Conservation (phyloP, 2,888 invertebrate species). For the Exocentrus adspersus region DNA sequence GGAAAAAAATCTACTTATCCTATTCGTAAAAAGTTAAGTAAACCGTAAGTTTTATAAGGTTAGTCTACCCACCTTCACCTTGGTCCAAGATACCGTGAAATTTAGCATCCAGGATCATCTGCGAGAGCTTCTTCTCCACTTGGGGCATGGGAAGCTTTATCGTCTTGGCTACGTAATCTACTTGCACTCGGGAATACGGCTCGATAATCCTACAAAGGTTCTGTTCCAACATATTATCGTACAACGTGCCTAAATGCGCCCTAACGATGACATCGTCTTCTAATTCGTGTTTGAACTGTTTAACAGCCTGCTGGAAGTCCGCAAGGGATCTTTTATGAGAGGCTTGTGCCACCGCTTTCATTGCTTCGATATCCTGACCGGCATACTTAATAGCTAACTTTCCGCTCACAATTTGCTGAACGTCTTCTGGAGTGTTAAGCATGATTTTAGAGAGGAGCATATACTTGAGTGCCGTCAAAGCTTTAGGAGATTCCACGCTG, state of each 20-base stretch:
- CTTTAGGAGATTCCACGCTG: constrained; percentile 91
- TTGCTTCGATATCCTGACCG: constrained; percentile 95
- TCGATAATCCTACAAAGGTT: constrained; percentile 98
- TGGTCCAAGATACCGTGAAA: constrained; percentile 98
- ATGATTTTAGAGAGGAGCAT: constrained; percentile 99
- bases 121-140: constrained; percentile 98
- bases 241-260: constrained; percentile 95
- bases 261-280: constrained; percentile 97
- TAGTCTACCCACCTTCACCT: constrained; percentile 78
- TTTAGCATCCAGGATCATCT: constrained; percentile 99
- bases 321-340: constrained; percentile 96
- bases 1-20: too few species aligned
- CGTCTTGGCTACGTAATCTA: constrained; percentile 88
- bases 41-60: too few species aligned
- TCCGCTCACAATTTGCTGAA: constrained; percentile 92
- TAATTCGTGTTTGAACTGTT: constrained; percentile 86
- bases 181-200: constrained; percentile 97
- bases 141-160: constrained; percentile 89
- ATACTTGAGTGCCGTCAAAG: constrained; percentile 96
- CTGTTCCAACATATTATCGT: constrained; percentile 99
- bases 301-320: constrained; percentile 92
- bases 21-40: too few species aligned
- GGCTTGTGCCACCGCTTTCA: constrained; percentile 96
- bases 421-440: constrained; percentile 96
- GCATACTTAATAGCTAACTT: constrained; percentile 97